phyloP scores from a whole-genome alignment of 2,797 vertebrate species.

The Falco columbarius region DNA sequence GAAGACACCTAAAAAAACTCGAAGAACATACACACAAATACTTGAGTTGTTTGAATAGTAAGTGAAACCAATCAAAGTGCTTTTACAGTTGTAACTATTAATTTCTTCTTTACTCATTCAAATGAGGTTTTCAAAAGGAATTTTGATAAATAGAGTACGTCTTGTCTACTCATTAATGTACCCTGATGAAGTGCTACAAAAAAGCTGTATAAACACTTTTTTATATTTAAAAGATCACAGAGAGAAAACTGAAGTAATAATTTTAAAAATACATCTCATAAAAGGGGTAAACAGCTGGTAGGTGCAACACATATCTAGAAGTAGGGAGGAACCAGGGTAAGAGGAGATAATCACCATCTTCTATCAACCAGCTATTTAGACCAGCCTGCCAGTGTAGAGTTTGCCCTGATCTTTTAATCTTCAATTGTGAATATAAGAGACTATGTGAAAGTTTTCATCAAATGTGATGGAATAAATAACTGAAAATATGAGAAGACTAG shows the following conservation, averaged over 20 bases:
- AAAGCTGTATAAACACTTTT: neutral
- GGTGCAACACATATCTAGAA: neutral
- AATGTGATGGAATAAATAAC: neutral
- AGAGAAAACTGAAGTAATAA: neutral
- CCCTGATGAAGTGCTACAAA: neutral
- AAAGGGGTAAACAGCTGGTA: neutral
- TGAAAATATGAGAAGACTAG: neutral
- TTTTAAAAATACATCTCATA: neutral
- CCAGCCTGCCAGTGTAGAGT: neutral
- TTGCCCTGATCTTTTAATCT: neutral
- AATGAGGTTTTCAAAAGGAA: neutral
- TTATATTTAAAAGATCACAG: neutral
- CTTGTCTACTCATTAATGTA: neutral
- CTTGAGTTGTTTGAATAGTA: neutral
- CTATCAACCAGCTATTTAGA: neutral
- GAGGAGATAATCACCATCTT: neutral
- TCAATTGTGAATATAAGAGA: neutral
- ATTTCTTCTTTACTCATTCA: neutral
- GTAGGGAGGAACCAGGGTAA: neutral
- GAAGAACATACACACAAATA: neutral
- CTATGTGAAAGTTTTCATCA: neutral
- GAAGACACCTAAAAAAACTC: neutral
- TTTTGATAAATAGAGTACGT: neutral
- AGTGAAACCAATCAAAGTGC: neutral
- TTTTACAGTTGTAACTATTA: neutral